Evolutionary conservation across 2,888 invertebrate genomes (phyloP).

Genomic region (Drosophila percnosoma): DNA sequence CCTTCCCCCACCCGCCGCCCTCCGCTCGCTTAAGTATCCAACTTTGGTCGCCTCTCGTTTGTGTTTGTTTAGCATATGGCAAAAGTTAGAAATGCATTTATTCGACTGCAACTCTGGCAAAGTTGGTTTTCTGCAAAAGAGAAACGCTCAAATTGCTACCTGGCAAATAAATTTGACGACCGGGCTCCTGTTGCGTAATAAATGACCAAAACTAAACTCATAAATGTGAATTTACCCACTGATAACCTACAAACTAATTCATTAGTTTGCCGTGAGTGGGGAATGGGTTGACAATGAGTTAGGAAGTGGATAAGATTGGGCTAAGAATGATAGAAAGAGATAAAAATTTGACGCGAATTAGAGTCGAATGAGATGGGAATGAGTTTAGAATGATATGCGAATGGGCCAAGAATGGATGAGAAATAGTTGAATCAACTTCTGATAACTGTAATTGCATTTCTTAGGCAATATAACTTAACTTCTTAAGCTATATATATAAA

Average conservation of each 20-base stretch:
- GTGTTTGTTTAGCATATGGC: conserved; percentile 47
- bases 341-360: not conserved
- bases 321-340: not conserved
- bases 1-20: not conserved
- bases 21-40: conserved; percentile 28
- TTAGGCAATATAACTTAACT: not conserved
- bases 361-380: not conserved
- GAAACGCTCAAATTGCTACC: not conserved
- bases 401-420: not conserved
- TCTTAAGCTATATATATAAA: not conserved
- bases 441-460: not conserved
- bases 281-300: not conserved
- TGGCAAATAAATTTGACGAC: not conserved
- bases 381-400: not conserved
- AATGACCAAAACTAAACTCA: conserved; percentile 16
- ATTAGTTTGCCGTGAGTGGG: not conserved
- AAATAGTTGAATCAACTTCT: not conserved
- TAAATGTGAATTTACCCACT: conserved; percentile 10
- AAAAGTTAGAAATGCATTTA: conserved; percentile 50
- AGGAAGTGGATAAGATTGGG: not conserved
- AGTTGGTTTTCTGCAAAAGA: conserved; percentile 5
- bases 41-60: conserved; percentile 20
- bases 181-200: not conserved
- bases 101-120: conserved; percentile 12
- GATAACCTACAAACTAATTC: conserved; percentile 15